A percentile compares a stretch with the other conserved stretches of the same genome.
phyloP scores from a whole-genome alignment of 2,888 invertebrate species.

The Macrophya alboannulata region DNA sequence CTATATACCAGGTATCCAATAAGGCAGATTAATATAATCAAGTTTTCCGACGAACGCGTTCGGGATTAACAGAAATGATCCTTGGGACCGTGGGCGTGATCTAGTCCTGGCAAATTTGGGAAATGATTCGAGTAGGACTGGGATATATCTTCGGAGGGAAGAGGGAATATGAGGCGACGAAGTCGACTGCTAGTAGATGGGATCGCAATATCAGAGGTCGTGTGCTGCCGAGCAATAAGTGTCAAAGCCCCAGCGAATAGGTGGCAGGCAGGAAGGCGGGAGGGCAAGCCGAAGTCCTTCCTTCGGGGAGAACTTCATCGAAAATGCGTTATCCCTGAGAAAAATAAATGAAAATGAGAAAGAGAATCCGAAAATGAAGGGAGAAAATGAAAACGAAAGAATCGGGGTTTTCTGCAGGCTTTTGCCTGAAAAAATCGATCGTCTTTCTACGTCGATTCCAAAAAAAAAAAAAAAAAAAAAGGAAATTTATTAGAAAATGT shows the following conservation, averaged over 20 bases:
- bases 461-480: not conserved
- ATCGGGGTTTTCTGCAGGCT: not conserved
- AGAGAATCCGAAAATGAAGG: not conserved
- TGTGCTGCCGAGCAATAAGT: conserved; percentile 43
- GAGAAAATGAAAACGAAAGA: not conserved
- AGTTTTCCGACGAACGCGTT: not conserved
- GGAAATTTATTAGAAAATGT: no score
- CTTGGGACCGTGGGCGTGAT: not conserved
- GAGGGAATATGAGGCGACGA: not conserved
- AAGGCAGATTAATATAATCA: not conserved
- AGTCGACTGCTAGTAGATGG: not conserved
- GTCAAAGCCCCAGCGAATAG: not conserved
- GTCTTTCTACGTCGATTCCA: no score
- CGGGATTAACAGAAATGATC: conserved; percentile 1
- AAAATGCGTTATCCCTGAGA: conserved; percentile 26
- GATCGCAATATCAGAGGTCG: conserved; percentile 1
- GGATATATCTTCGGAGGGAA: not conserved
- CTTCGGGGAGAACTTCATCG: conserved; percentile 20
- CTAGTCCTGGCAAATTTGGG: not conserved
- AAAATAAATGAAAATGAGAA: not conserved
- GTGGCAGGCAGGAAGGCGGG: no score
- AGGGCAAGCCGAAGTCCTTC: not conserved
- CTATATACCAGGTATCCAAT: no score
- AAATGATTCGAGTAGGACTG: not conserved
- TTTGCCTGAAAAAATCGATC: no score